phyloP scores from a whole-genome alignment of 2,113 vertebrate genomes.

The Rhinoderma darwinii region DNA sequence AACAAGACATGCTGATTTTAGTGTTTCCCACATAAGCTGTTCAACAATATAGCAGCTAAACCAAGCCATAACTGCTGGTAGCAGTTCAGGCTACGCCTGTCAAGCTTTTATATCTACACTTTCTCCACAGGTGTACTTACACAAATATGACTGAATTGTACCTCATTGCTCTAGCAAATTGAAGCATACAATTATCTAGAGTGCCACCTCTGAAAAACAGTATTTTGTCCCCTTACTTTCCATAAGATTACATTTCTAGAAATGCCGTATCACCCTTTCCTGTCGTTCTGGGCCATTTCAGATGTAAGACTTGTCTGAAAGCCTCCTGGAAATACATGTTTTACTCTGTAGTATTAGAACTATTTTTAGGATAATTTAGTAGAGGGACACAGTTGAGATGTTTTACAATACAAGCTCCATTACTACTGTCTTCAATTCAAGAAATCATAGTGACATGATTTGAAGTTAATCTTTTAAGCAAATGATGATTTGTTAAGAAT shows the following conservation, averaged over 20 bases:
- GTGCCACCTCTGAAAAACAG: slow-evolving; percentile 11
- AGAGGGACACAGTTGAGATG: not conserved
- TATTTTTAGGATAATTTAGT: not conserved
- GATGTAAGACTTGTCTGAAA: not conserved
- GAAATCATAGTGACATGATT: not conserved
- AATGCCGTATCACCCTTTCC: slow-evolving; percentile 2
- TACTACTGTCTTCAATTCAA: not conserved
- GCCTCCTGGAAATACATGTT: not conserved
- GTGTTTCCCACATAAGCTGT: not conserved
- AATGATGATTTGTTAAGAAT: not conserved
- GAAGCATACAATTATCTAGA: slow-evolving; percentile 44
- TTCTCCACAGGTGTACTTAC: slow-evolving; percentile 27
- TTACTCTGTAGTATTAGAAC: not conserved
- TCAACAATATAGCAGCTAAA: not conserved
- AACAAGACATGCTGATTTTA: no score
- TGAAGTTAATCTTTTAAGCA: not conserved
- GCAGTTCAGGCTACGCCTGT: not conserved
- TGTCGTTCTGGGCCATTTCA: slow-evolving; percentile 18
- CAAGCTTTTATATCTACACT: not conserved
- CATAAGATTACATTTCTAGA: slow-evolving; percentile 25
- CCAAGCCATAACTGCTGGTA: not conserved
- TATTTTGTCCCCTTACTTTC: slow-evolving; percentile 17
- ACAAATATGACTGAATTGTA: slow-evolving; percentile 39
- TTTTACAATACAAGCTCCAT: not conserved
- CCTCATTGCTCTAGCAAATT: not conserved